phyloP scores from a whole-genome alignment of 2,113 vertebrate genomes.

The Illadopsis cleaveri region DNA sequence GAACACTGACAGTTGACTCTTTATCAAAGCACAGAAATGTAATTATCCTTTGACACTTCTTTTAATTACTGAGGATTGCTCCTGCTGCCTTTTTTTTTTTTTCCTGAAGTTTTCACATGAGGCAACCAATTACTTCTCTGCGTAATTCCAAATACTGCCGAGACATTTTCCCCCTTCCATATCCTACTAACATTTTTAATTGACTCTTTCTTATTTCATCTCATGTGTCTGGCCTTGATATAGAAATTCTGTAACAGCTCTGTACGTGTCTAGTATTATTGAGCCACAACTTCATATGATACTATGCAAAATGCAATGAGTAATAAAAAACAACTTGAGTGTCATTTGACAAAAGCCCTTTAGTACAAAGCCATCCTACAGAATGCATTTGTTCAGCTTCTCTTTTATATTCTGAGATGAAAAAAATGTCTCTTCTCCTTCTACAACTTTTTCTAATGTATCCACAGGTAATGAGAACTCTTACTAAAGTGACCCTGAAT shows the following conservation, averaged over 20 bases:
- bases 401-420: background rate
- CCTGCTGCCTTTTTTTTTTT: background rate
- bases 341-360: background rate
- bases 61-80: conserved; percentile 34
- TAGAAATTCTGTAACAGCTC: background rate
- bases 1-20: background rate
- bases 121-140: conserved; percentile 1
- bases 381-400: background rate
- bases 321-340: background rate
- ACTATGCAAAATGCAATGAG: background rate
- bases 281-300: background rate
- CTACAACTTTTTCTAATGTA: background rate
- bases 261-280: background rate
- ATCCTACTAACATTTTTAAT: background rate
- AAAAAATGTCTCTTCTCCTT: background rate
- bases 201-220: background rate
- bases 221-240: background rate
- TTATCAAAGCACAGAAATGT: conserved; percentile 5
- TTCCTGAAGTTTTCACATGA: conserved; percentile 8
- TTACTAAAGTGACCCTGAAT: background rate
- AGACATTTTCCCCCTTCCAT: background rate
- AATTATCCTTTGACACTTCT: conserved; percentile 6
- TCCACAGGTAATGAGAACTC: background rate
- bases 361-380: background rate
- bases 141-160: background rate